These are phyloP conservation scores for Anthoscopus minutus DNA, from an alignment of 2,113 vertebrate genomes.

Conservation along the genomic window DNA sequence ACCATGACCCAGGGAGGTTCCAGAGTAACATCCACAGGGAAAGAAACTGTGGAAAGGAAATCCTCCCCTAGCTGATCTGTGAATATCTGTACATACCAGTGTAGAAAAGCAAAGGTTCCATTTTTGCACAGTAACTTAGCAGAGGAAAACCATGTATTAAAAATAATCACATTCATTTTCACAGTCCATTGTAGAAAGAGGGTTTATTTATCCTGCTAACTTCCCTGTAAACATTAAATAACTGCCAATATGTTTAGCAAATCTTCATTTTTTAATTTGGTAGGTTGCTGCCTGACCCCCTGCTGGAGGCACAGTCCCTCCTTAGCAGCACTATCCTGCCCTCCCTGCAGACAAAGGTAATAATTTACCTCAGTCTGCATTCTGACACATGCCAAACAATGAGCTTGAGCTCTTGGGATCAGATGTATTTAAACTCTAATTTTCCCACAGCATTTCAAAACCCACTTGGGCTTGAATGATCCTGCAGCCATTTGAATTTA, in stretches of 20 bases:
- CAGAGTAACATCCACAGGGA: neutral
- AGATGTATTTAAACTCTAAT: neutral
- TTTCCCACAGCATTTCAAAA: slow-evolving; percentile 3
- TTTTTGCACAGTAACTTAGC: neutral
- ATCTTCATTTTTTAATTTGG: neutral
- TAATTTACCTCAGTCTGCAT: neutral
- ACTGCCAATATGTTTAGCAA: neutral
- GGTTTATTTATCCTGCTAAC: neutral
- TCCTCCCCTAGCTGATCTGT: neutral
- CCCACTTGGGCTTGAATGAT: neutral
- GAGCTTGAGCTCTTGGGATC: neutral
- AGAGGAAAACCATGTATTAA: neutral
- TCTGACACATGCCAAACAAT: neutral
- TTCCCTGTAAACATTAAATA: neutral
- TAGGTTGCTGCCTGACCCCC: slow-evolving; percentile 79
- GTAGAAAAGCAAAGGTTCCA: neutral
- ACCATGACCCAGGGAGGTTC: neutral
- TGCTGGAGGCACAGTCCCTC: slow-evolving; percentile 82
- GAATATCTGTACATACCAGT: neutral
- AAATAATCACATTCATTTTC: neutral
- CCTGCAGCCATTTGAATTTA: neutral
- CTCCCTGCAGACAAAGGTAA: slow-evolving; percentile 81
- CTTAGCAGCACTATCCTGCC: slow-evolving; percentile 78
- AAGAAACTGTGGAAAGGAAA: neutral
- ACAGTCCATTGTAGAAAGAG: neutral